Conservation (phyloP, 2,888 invertebrate species). For the Antheraea yamamai region DNA sequence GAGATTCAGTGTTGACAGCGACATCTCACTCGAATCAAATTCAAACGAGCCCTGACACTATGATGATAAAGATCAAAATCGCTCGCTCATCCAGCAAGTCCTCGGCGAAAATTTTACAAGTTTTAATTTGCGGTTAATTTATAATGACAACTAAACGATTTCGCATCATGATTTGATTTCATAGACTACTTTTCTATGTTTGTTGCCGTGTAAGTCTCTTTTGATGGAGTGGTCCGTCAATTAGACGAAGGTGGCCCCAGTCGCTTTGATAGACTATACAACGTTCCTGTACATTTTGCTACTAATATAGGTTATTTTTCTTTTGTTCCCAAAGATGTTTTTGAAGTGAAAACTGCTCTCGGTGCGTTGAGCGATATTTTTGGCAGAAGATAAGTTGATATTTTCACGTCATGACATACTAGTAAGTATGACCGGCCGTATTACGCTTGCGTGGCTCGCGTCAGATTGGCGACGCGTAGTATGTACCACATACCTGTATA, state of each 20-base stretch:
- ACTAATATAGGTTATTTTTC: constrained; percentile 45
- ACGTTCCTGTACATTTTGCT: constrained; percentile 62
- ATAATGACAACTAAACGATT: constrained; percentile 28
- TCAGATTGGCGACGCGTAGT: too few species aligned
- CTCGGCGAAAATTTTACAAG: constrained; percentile 9
- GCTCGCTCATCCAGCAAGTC: not conserved
- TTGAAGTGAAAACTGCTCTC: too few species aligned
- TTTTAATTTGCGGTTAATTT: constrained; percentile 16
- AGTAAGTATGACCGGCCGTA: too few species aligned
- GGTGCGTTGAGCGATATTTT: too few species aligned
- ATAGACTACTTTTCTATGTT: constrained; percentile 35
- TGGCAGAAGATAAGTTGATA: too few species aligned
- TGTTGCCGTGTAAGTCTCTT: constrained; percentile 63
- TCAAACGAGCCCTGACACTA: not conserved
- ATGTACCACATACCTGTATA: too few species aligned
- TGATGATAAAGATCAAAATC: constrained; percentile 19
- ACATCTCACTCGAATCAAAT: constrained; percentile 34
- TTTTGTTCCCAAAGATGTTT: not conserved
- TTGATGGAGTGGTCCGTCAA: constrained; percentile 80
- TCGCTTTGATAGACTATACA: constrained; percentile 70
- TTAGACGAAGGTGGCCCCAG: constrained; percentile 70
- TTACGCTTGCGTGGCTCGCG: too few species aligned
- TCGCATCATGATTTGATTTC: constrained; percentile 47
- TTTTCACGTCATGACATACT: too few species aligned
- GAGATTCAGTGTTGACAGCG: constrained; percentile 66